These are phyloP conservation scores for Tenthredo scrophulariae DNA, from an alignment of 2,888 invertebrate species.

Conservation along the genomic window DNA sequence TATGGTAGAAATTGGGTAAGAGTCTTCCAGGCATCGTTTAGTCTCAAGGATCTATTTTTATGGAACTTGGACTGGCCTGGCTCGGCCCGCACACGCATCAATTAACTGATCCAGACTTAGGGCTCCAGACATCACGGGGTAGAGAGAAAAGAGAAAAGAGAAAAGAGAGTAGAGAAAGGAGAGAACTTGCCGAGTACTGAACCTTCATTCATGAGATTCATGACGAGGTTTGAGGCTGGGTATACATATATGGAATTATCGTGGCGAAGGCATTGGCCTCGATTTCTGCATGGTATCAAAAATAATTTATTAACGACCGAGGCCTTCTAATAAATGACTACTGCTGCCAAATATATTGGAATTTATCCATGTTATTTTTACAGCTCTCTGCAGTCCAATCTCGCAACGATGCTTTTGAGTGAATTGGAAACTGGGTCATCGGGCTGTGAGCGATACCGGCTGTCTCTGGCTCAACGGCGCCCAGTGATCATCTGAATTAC, in stretches of 20 bases:
- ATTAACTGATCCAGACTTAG: constrained; percentile 47
- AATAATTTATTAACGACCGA: constrained; percentile 46
- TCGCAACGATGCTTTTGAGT: constrained; percentile 44
- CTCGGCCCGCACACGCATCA: constrained; percentile 30
- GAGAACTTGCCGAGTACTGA: constrained; percentile 62
- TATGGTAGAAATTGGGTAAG: neutral
- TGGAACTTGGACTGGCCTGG: constrained; percentile 9
- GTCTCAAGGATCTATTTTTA: constrained; percentile 48
- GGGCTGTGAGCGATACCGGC: neutral
- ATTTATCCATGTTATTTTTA: constrained; percentile 50
- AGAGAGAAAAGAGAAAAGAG: neutral
- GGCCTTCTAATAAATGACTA: constrained; percentile 46
- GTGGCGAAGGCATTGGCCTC: constrained; percentile 40
- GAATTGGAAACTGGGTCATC: constrained; percentile 46
- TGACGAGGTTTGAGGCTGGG: constrained; percentile 7
- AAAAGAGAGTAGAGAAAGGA: neutral
- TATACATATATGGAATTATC: constrained; percentile 14
- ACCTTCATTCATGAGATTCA: constrained; percentile 66
- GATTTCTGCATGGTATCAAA: constrained; percentile 38
- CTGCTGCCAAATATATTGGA: constrained; percentile 52
- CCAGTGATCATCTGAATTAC: constrained; percentile 25
- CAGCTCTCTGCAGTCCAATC: constrained; percentile 40
- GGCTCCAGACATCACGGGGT: constrained; percentile 30
- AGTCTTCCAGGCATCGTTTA: constrained; percentile 28
- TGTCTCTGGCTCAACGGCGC: constrained; percentile 19